phyloP scores from a whole-genome alignment of 2,113 vertebrate species.

The Myotis brandtii region DNA sequence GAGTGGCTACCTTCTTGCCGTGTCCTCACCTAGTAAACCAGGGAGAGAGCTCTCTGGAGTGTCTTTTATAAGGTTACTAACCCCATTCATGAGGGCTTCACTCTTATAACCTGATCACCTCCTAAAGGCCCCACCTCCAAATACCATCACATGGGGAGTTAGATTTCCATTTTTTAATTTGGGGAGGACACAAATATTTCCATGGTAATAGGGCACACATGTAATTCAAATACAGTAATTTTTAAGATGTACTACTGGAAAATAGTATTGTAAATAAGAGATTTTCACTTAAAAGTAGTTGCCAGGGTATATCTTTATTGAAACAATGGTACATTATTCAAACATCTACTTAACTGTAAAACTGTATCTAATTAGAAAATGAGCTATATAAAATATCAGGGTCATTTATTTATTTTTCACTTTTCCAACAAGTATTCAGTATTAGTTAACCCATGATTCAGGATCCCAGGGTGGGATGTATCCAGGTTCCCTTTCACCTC shows the following conservation, averaged over 20 bases:
- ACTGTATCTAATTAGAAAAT: slow-evolving; percentile 4
- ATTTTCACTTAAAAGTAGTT: neutral
- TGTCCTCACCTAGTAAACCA: neutral
- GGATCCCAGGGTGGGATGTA: neutral
- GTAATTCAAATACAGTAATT: neutral
- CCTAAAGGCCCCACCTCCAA: neutral
- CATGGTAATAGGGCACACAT: neutral
- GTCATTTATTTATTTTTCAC: neutral
- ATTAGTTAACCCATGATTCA: neutral
- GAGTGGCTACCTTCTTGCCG: neutral
- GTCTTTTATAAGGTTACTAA: neutral
- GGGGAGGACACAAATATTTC: neutral
- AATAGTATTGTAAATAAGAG: neutral
- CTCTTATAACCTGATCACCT: neutral
- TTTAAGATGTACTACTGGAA: slow-evolving; percentile 3
- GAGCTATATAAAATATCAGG: neutral
- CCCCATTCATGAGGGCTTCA: neutral
- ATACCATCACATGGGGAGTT: neutral
- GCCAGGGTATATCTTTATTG: neutral
- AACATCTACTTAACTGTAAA: neutral
- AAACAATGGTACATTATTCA: neutral
- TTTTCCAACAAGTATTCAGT: neutral
- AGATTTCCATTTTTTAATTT: neutral
- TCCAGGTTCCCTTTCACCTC: neutral
- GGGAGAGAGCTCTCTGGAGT: neutral